These are phyloP conservation scores for Haliclystus octoradiatus DNA, from an alignment of 30 jellyfish, hydroid and myxozoan species.

Conservation along the genomic window DNA sequence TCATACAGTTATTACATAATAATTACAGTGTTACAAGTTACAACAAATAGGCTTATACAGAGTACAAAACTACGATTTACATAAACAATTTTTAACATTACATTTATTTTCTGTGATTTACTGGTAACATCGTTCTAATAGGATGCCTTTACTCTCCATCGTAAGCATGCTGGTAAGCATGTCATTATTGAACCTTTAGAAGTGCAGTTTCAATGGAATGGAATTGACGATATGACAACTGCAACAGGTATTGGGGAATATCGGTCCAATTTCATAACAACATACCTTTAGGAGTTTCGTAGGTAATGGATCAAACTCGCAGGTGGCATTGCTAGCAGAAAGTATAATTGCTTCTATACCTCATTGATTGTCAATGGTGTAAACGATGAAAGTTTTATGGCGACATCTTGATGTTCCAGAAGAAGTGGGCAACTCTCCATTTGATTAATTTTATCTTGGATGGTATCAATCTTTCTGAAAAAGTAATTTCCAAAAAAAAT, in stretches of 20 bases:
- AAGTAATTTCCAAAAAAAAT: conserved; percentile 19
- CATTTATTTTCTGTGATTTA: no score
- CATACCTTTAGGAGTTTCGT: conserved; percentile 32
- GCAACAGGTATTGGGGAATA: conserved; percentile 3
- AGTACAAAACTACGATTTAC: no score
- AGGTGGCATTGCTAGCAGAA: conserved; percentile 12
- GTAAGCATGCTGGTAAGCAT: conserved; percentile 11
- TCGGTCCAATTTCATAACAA: conserved; percentile 9
- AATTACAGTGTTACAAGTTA: no score
- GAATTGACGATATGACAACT: conserved; percentile 20
- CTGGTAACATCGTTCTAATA: no score
- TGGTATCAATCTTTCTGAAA: conserved; percentile 22
- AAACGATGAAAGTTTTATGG: neutral
- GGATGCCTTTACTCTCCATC: no score
- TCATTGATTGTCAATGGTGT: conserved; percentile 21
- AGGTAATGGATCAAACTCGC: conserved; percentile 26
- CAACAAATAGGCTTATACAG: no score
- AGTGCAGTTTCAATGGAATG: conserved; percentile 33
- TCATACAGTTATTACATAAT: no score
- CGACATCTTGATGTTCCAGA: neutral
- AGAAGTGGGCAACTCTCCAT: conserved; percentile 5
- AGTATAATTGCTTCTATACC: conserved; percentile 10
- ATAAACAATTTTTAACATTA: no score
- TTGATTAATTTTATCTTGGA: conserved; percentile 8
- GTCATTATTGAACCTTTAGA: conserved; percentile 16